Evolutionary conservation across 2,113 vertebrate species (phyloP), one percentile per base, ranked within the genome.

Genomic region (Elaphurus davidianus): DNA sequence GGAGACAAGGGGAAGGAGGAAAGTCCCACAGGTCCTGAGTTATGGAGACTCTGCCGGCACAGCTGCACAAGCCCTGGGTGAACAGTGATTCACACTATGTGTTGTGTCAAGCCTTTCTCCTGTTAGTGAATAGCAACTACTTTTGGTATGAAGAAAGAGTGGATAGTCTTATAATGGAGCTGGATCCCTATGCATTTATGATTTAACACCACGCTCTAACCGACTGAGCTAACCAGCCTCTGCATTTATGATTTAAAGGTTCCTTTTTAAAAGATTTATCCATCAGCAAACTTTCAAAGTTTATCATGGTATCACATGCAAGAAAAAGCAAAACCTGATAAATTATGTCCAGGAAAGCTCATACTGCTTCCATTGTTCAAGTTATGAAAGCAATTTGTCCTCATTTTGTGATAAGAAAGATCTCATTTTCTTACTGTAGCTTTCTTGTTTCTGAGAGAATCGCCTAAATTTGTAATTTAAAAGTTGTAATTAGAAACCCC

Each of bases 121-220:
- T 79, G 43, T 54, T 82, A 96, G 96, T 98, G 98, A 99, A 98
- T 97, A 95, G 96, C 98, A 98, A 98, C 95, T 98, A 93, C 96
- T 98, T 98, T 98, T 93, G 71, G 94, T 92, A 91, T 98, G 97
- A 98, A 98, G 90, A 97, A 98, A 98, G 92, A 97, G 97, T 95
- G 95, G 96, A 76, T 92, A 98, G 83, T 98, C 85, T 97, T 97
- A 98, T 96, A 98, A 97, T 98, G 67, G 71, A 97, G 16, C 40
- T 64, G 47, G 25, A 45, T 94, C 93, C 78, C 27, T 94, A 91
- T 98, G 96, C 96, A 96, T 91, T 71, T 95, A 96, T 97, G 95
- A 98, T 98, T 98, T 97, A 98, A 97, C 47, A 50, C 47, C 47
- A 50, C 47, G 3, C 47, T 50, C 47, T 50, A 50, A 50, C 47